Conservation (phyloP, 2,888 invertebrate genomes). For the Oxyteleia sp. region DNA sequence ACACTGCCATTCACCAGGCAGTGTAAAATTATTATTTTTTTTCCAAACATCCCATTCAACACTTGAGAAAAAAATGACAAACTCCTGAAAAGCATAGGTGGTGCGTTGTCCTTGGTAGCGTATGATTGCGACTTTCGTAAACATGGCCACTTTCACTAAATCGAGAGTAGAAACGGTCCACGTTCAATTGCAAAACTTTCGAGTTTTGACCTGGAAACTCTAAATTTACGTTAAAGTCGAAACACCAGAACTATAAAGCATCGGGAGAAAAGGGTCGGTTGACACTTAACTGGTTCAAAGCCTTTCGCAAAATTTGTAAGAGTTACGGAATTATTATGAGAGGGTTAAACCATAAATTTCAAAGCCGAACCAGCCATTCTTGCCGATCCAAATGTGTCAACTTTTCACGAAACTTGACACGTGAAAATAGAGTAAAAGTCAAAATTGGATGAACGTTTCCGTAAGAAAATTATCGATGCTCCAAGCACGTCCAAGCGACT, state of each 20-base stretch:
- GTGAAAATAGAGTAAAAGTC: slow-evolving; percentile 54
- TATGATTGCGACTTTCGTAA: slow-evolving; percentile 63
- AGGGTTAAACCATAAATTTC: slow-evolving; percentile 54
- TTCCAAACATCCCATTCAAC: too few species aligned
- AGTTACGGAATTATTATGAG: slow-evolving; percentile 44
- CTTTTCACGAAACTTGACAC: slow-evolving; percentile 3
- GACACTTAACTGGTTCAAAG: slow-evolving; percentile 63
- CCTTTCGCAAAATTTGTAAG: slow-evolving; percentile 46
- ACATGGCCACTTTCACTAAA: slow-evolving; percentile 66
- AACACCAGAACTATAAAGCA: slow-evolving; percentile 19
- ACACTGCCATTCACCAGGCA: too few species aligned
- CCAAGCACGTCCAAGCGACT: too few species aligned
- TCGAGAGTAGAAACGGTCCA: slow-evolving; percentile 61
- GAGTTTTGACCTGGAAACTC: slow-evolving; percentile 43
- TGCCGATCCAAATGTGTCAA: neutral
- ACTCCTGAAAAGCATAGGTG: slow-evolving; percentile 22
- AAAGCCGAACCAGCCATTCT: neutral
- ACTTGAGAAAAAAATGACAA: slow-evolving; percentile 33
- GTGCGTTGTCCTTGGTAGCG: slow-evolving; percentile 44
- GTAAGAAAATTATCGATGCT: neutral
- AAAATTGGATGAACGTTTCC: slow-evolving; percentile 9
- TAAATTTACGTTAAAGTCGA: slow-evolving; percentile 49
- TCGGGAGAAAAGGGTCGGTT: slow-evolving; percentile 25
- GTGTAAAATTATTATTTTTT: too few species aligned
- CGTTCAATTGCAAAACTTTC: slow-evolving; percentile 48